phyloP scores from a whole-genome alignment of 1,140 invertebrate species.

The Drosophila jambulina region DNA sequence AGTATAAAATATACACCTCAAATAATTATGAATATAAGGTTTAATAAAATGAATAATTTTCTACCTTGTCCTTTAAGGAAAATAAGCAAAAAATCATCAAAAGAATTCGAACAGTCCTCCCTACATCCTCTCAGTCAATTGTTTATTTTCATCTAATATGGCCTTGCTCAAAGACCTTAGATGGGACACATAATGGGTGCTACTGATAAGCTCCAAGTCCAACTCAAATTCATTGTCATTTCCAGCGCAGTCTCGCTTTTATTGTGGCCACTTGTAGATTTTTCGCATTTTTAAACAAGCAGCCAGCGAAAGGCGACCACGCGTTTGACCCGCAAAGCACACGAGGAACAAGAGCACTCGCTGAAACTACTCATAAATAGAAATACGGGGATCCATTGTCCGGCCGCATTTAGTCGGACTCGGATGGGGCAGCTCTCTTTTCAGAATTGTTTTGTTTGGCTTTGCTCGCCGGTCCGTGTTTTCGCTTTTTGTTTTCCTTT shows the following conservation, averaged over 20 bases:
- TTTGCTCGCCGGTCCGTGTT: constrained; percentile 63
- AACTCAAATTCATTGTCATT: constrained; percentile 64
- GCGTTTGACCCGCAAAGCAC: constrained; percentile 63
- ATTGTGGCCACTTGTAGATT: constrained; percentile 72
- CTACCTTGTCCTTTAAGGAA: not conserved
- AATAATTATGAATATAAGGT: not conserved
- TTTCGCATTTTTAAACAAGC: constrained; percentile 66
- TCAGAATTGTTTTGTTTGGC: constrained; percentile 71
- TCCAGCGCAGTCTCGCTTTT: constrained; percentile 40
- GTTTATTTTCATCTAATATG: not conserved
- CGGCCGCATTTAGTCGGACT: constrained; percentile 47
- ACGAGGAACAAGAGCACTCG: constrained; percentile 27
- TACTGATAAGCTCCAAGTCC: constrained; percentile 42
- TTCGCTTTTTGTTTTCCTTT: constrained; percentile 30
- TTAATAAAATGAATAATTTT: not conserved
- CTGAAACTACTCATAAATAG: constrained; percentile 78
- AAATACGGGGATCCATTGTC: constrained; percentile 57
- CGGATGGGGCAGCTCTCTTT: constrained; percentile 15
- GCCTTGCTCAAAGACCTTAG: constrained; percentile 31
- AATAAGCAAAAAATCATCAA: too few species aligned
- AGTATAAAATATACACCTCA: not conserved
- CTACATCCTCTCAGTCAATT: not conserved
- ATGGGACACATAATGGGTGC: constrained; percentile 21
- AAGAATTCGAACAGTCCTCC: not conserved
- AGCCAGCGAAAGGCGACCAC: constrained; percentile 60